Conservation (phyloP, 2,888 invertebrate species). For the Drosophila emarginata region DNA sequence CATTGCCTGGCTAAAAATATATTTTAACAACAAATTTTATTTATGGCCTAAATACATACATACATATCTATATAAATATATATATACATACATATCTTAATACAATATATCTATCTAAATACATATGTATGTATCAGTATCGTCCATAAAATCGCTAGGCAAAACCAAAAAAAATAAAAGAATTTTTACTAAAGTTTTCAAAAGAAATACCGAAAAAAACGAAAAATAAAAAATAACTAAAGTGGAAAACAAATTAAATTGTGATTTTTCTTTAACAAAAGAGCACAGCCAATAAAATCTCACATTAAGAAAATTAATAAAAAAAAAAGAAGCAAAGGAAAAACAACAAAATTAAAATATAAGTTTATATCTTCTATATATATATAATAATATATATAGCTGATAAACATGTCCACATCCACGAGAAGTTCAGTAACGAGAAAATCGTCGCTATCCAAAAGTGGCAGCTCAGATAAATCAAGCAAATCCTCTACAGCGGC, state of each 20-base stretch:
- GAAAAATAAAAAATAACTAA: slow-evolving; percentile 40
- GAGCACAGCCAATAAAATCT: background rate
- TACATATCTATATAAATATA: slow-evolving; percentile 31
- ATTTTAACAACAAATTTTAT: slow-evolving; percentile 78
- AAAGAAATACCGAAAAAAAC: slow-evolving; percentile 35
- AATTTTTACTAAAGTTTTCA: slow-evolving; percentile 58
- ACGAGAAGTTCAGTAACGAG: slow-evolving; percentile 72
- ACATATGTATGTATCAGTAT: slow-evolving; percentile 32
- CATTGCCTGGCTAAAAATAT: slow-evolving; percentile 76
- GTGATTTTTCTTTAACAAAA: slow-evolving; percentile 33
- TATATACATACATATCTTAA: slow-evolving; percentile 38
- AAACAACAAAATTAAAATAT: slow-evolving; percentile 29
- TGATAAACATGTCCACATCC: slow-evolving; percentile 69
- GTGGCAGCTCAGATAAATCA: slow-evolving; percentile 57
- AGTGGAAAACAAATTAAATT: slow-evolving; percentile 47
- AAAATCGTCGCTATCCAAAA: slow-evolving; percentile 67
- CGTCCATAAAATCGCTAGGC: slow-evolving; percentile 41
- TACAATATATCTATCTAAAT: slow-evolving; percentile 24
- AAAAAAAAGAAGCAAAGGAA: slow-evolving; percentile 29
- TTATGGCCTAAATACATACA: slow-evolving; percentile 68
- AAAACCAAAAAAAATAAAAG: slow-evolving; percentile 40
- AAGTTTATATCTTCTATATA: slow-evolving; percentile 32
- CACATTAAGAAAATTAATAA: slow-evolving; percentile 23
- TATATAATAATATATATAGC: slow-evolving; percentile 47
- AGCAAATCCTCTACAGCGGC: slow-evolving; percentile 43